Conservation (phyloP, 2,113 vertebrate species). For the Rissa tridactyla region DNA sequence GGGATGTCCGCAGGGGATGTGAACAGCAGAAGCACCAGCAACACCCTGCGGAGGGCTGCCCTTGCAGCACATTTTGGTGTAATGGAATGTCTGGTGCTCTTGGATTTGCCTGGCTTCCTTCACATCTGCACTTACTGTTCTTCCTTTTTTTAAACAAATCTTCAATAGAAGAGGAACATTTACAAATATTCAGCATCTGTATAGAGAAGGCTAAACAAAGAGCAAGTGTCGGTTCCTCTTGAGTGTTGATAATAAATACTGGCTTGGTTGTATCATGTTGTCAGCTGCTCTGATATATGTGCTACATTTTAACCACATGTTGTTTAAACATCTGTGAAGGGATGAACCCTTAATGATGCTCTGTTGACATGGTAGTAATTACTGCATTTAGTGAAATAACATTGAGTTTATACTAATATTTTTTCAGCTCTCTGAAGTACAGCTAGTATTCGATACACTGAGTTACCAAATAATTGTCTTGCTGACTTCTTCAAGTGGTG, state of each 20-base stretch:
- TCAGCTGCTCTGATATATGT: constrained; percentile 53
- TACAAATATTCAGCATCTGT: constrained; percentile 26
- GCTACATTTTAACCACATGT: constrained; percentile 53
- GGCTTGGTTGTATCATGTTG: constrained; percentile 29
- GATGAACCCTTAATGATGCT: constrained; percentile 25
- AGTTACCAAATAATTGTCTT: not conserved
- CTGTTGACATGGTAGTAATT: constrained; percentile 49
- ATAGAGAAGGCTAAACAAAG: constrained; percentile 18
- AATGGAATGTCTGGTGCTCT: not conserved
- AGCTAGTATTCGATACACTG: not conserved
- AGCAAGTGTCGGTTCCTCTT: constrained; percentile 18
- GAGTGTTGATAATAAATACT: constrained; percentile 52
- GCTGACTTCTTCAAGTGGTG: not conserved
- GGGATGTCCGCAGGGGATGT: not conserved
- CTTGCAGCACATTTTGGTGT: not conserved
- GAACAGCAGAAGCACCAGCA: not conserved
- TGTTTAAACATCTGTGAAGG: constrained; percentile 57
- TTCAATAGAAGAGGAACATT: not conserved
- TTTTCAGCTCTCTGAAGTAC: constrained; percentile 7
- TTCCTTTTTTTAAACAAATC: constrained; percentile 27
- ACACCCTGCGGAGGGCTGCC: accelerated
- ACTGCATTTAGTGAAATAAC: constrained; percentile 41
- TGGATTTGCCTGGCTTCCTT: constrained; percentile 4
- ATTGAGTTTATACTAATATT: constrained; percentile 21
- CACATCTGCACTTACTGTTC: not conserved